These are phyloP conservation scores for Poecile montanus DNA, from an alignment of 2,797 vertebrate genomes.

Conservation along the genomic window DNA sequence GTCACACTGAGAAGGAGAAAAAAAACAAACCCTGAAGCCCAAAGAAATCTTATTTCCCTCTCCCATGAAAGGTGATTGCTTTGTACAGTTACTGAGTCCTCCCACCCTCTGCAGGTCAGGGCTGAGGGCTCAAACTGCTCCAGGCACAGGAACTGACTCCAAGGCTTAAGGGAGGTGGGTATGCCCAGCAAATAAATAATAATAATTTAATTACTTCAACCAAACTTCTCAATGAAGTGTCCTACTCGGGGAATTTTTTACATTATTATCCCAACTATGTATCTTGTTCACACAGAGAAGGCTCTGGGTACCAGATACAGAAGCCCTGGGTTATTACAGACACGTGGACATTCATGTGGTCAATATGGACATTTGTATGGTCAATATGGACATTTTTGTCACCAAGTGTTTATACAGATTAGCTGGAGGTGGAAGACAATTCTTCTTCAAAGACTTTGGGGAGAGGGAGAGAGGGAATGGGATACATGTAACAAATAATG, in stretches of 20 bases:
- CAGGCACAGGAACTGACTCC: neutral
- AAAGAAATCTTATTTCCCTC: slow-evolving; percentile 32
- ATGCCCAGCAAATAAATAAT: neutral
- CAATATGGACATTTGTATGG: neutral
- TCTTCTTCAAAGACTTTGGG: neutral
- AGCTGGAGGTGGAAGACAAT: neutral
- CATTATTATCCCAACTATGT: rapidly evolving
- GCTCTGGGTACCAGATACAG: neutral
- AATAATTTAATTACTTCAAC: neutral
- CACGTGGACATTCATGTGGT: neutral
- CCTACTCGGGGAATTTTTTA: neutral
- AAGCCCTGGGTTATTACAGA: neutral
- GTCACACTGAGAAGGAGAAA: slow-evolving; percentile 2
- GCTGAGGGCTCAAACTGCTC: slow-evolving; percentile 5
- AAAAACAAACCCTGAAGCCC: slow-evolving; percentile 50
- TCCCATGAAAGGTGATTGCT: neutral
- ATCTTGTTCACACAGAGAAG: neutral
- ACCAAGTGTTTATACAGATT: neutral
- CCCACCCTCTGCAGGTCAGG: neutral
- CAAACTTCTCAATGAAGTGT: neutral
- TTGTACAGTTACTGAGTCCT: neutral
- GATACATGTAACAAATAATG: neutral
- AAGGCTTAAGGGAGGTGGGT: neutral
- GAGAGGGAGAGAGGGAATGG: neutral
- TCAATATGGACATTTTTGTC: neutral